These are phyloP conservation scores for Metalampra italica DNA, from an alignment of 2,888 invertebrate species.

Conservation along the genomic window DNA sequence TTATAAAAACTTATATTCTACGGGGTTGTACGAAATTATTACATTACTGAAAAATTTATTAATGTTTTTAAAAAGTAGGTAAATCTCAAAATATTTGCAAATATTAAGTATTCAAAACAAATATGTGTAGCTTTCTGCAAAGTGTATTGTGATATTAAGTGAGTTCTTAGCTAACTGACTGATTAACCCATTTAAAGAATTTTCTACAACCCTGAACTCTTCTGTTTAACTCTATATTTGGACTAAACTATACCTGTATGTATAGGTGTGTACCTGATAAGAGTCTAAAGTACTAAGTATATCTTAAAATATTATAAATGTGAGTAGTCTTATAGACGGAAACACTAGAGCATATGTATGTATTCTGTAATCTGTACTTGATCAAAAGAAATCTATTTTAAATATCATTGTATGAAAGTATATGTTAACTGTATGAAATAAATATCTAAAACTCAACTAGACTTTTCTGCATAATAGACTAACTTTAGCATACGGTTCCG, in stretches of 20 bases:
- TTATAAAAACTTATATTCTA: not conserved
- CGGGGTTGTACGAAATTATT: not conserved
- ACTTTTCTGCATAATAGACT: not conserved
- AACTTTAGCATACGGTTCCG: constrained; percentile 11
- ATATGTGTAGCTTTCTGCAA: no score
- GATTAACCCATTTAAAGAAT: no score
- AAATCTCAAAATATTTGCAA: no score
- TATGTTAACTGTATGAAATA: constrained; percentile 70
- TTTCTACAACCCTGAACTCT: constrained; percentile 2
- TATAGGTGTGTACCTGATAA: constrained; percentile 23
- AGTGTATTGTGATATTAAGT: no score
- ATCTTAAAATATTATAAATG: not conserved
- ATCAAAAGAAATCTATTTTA: constrained; percentile 73
- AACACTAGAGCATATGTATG: not conserved
- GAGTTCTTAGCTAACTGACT: no score
- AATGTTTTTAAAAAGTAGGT: no score
- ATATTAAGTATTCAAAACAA: no score
- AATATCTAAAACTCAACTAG: constrained; percentile 38
- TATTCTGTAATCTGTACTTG: constrained; percentile 48
- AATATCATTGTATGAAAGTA: constrained; percentile 72
- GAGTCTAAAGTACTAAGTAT: constrained; percentile 2
- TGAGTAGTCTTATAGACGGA: constrained; percentile 11
- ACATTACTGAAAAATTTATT: not conserved
- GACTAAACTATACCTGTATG: constrained; percentile 18
- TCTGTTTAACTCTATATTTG: constrained; percentile 8